Evolutionary conservation across 2,888 invertebrate species (phyloP), one percentile per base, ranked within the genome.

Genomic region (Drosophila suboccidentalis): DNA sequence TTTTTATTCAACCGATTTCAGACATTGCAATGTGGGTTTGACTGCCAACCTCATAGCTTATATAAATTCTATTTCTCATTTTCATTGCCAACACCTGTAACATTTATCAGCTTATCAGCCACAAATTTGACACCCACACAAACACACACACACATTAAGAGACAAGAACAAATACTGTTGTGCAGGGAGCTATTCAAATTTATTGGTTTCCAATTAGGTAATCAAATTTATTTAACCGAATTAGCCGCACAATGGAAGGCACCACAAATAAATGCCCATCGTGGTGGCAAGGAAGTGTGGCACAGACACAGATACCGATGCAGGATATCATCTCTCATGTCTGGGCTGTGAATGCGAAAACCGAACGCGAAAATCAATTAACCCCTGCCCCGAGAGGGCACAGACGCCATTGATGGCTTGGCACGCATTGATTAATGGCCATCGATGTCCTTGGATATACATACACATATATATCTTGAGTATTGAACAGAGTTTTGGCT

Each of bases 191-290:
- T 66, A 63, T 81, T 72, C 59, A 76, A 85, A 89, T 87, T 89
- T 87, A 85, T 85, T 84, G 85, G 79, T 75, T 81, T 85, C 82
- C 84, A 85, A 85, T 89, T 89, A 87, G 85, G 70, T 75, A 81
- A 89, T 78, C 87, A 78, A 85, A 85, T 85, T 78, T 82, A 78
- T 78, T 82, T 81, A 76, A 69, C 79, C 72, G 67, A 81, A 87
- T 78, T 84, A 84, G 72, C 78, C 36, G 55, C 19, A 54, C 55
- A 61, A 66, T 68, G 74, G 51, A 70, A 71, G 70, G 68, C 57
- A 32, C 68, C 61, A 66, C 65, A 70, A 78, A 87, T 84, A 80
- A 80, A 78, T 81, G 62, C 63, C 55, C 58, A 59, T 29, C 53
- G 29, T 50, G n/a, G 36, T 38, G 36, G 54, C 60, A 46, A 55